phyloP scores from a whole-genome alignment of 2,888 invertebrate species.

The Pimpla rufipes region DNA sequence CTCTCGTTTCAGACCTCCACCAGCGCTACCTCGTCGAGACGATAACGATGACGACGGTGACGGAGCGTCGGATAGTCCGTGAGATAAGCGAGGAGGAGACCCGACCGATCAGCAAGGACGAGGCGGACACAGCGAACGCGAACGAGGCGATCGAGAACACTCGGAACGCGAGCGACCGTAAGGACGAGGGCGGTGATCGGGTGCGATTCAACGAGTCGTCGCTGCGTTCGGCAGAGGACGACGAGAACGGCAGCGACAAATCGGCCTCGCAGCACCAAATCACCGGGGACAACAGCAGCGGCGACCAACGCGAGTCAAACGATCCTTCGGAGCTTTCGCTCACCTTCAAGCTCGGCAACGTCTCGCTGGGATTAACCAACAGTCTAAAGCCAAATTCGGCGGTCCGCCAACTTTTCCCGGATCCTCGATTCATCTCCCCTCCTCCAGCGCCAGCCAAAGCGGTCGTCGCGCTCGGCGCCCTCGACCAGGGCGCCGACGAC shows the following conservation, averaged over 20 bases:
- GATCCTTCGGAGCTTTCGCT: constrained; percentile 86
- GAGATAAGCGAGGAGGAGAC: constrained; percentile 85
- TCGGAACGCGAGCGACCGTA: constrained; percentile 50
- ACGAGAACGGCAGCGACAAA: constrained; percentile 56
- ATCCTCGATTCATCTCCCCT: constrained; percentile 87
- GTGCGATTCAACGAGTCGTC: constrained; percentile 34
- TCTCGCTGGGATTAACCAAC: constrained; percentile 86
- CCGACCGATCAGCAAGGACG: constrained; percentile 70
- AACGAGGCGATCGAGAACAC: constrained; percentile 56
- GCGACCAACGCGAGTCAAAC: constrained; percentile 72
- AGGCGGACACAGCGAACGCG: constrained; percentile 68
- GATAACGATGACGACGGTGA: constrained; percentile 90
- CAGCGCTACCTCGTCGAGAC: constrained; percentile 89
- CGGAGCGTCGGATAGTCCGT: constrained; percentile 88
- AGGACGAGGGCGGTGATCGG: constrained; percentile 50
- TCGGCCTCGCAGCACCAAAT: constrained; percentile 55
- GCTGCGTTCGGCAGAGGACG: constrained; percentile 13
- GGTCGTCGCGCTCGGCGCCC: constrained; percentile 37
- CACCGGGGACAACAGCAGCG: constrained; percentile 67
- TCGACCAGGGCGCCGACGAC: constrained; percentile 83
- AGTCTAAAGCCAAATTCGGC: constrained; percentile 92
- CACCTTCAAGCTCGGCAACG: constrained; percentile 87
- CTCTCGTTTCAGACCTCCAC: constrained; percentile 78
- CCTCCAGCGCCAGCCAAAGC: constrained; percentile 87
- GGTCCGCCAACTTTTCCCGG: constrained; percentile 93